Evolutionary conservation across 35 echinoderm and acorn worm genomes (phyloP).

Genomic region (Nesometra sesokonis): DNA sequence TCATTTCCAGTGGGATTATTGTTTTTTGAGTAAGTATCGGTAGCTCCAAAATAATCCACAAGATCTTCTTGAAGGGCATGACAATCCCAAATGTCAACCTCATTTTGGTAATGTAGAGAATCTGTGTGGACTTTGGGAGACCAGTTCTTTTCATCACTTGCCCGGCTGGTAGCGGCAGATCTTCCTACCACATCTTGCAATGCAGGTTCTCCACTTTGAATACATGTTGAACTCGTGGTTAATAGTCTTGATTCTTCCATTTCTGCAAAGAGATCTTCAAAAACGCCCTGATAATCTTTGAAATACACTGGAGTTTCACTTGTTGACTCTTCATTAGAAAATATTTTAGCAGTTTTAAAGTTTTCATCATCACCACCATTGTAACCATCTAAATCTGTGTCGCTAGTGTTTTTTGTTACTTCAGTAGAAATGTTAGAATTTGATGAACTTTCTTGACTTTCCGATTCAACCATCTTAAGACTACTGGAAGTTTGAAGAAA

Average conservation of each 20-base stretch:
- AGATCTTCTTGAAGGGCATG: neutral
- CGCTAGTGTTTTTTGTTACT: neutral
- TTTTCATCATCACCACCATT: no score
- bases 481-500: neutral
- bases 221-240: neutral
- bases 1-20: neutral
- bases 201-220: neutral
- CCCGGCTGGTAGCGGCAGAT: neutral
- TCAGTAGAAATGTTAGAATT: neutral
- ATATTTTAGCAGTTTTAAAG: no score
- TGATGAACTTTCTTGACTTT: neutral
- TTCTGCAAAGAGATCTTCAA: neutral
- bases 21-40: neutral
- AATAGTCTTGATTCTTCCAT: neutral
- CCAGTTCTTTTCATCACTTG: neutral
- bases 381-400: neutral
- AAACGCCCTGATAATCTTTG: neutral
- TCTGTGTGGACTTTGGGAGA: neutral
- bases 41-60: neutral
- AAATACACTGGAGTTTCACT: neutral
- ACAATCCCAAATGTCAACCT: neutral
- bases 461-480: neutral
- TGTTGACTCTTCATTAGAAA: no score
- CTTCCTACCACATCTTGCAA: no score
- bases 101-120: neutral